Evolutionary conservation across 1,140 invertebrate genomes (phyloP).

Genomic region (Drosophila nasuta): DNA sequence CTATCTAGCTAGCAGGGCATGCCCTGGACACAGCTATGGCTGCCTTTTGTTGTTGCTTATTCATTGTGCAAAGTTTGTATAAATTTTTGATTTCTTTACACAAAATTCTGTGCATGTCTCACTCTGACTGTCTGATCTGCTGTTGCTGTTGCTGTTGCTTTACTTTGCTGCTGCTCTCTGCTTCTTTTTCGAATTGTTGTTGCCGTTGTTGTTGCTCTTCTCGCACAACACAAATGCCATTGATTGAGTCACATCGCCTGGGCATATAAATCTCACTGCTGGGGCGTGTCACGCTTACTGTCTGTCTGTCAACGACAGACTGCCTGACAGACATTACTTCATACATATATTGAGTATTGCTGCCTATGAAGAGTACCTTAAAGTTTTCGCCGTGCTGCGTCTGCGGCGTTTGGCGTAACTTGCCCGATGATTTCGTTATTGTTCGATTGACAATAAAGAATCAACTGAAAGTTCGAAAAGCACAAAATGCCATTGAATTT

Average conservation of each 20-base stretch:
- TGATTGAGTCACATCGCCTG: slow-evolving; percentile 82
- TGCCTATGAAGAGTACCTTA: slow-evolving; percentile 71
- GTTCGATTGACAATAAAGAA: slow-evolving; percentile 83
- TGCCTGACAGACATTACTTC: slow-evolving; percentile 3
- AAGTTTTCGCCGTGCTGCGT: slow-evolving; percentile 76
- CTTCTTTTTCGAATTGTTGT: not conserved
- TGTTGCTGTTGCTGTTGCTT: slow-evolving; percentile 37
- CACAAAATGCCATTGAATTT: slow-evolving; percentile 79
- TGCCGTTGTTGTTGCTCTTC: slow-evolving; percentile 37
- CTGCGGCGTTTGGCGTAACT: slow-evolving; percentile 78
- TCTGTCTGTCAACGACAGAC: slow-evolving; percentile 10
- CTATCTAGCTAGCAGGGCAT: slow-evolving; percentile 9
- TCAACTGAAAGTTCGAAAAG: slow-evolving; percentile 81
- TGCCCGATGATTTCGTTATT: slow-evolving; percentile 82
- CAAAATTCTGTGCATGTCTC: slow-evolving; percentile 81
- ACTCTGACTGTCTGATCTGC: slow-evolving; percentile 65
- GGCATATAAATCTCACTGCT: slow-evolving; percentile 82
- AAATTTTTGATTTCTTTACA: slow-evolving; percentile 83
- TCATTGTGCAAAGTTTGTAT: slow-evolving; percentile 83
- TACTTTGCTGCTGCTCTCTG: slow-evolving; percentile 6
- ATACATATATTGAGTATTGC: slow-evolving; percentile 1
- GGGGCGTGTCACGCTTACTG: slow-evolving; percentile 68
- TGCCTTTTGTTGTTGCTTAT: slow-evolving; percentile 76
- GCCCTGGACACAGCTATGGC: slow-evolving; percentile 49
- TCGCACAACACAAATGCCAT: slow-evolving; percentile 79